These are phyloP conservation scores for Thrips palmi DNA, from an alignment of 1,140 invertebrate genomes.

Conservation along the genomic window DNA sequence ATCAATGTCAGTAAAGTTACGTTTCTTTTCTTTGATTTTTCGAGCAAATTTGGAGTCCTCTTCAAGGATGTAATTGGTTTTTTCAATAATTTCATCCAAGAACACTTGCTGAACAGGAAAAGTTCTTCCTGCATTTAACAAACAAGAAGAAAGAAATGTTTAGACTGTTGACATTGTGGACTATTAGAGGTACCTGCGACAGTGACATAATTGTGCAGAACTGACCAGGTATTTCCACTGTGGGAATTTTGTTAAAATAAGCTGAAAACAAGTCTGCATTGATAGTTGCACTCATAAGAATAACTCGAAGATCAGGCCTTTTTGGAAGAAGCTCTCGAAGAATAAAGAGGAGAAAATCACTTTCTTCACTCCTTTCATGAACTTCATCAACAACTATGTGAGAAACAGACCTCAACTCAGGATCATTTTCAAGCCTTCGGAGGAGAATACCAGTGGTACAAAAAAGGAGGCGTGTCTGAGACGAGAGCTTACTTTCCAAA, in stretches of 20 bases:
- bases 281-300: conserved; percentile 75
- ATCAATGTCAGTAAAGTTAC: conserved; percentile 13
- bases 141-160: too few relatives aligned
- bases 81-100: conserved; percentile 55
- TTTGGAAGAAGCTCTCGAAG: conserved; percentile 48
- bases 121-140: conserved; percentile 29
- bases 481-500: conserved; percentile 55
- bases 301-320: conserved; percentile 55
- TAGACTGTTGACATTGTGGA: neutral
- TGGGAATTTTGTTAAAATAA: conserved; percentile 52
- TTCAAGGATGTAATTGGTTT: conserved; percentile 45
- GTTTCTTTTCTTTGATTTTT: conserved; percentile 32
- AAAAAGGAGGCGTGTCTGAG: conserved; percentile 62
- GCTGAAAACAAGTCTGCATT: conserved; percentile 59
- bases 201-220: too few relatives aligned
- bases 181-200: neutral
- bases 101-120: conserved; percentile 65
- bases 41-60: conserved; percentile 45
- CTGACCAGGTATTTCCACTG: conserved; percentile 50
- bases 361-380: conserved; percentile 76
- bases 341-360: conserved; percentile 66
- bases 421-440: conserved; percentile 56
- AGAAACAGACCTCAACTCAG: conserved; percentile 44
- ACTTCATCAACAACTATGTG: conserved; percentile 81
- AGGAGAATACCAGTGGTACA: conserved; percentile 84